phyloP scores from a whole-genome alignment of 2,113 vertebrate species.

The Mirounga angustirostris region DNA sequence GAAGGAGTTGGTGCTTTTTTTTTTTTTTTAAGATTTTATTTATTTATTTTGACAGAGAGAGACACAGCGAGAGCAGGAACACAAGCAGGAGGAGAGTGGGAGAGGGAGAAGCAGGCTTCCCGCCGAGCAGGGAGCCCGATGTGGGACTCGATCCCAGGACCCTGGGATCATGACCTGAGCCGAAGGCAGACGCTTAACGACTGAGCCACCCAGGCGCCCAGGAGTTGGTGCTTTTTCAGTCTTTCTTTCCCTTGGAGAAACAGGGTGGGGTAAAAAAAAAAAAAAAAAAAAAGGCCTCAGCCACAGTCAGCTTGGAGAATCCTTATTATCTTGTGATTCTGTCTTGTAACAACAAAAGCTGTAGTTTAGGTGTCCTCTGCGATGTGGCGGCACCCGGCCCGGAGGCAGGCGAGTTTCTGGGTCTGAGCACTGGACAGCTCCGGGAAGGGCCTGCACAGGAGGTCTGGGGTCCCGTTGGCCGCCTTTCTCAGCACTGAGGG shows the following conservation, averaged over 20 bases:
- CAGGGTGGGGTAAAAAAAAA: background rate
- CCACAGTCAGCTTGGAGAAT: background rate
- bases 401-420: background rate
- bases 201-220: no score
- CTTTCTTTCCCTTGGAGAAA: background rate
- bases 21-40: no score
- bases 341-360: background rate
- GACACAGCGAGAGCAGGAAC: no score
- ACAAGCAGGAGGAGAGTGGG: no score
- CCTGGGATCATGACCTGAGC: no score
- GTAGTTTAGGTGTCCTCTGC: background rate
- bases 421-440: background rate
- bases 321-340: background rate
- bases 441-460: background rate
- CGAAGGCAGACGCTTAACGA: no score
- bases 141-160: no score
- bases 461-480: background rate
- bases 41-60: no score
- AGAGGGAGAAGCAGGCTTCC: no score
- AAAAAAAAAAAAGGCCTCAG: background rate
- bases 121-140: no score
- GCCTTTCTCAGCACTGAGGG: background rate
- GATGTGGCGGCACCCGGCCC: accelerated
- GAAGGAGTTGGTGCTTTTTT: background rate
- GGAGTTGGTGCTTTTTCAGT: background rate